Conservation (phyloP, 2,888 invertebrate species). For the Ornithoptera alexandrae region DNA sequence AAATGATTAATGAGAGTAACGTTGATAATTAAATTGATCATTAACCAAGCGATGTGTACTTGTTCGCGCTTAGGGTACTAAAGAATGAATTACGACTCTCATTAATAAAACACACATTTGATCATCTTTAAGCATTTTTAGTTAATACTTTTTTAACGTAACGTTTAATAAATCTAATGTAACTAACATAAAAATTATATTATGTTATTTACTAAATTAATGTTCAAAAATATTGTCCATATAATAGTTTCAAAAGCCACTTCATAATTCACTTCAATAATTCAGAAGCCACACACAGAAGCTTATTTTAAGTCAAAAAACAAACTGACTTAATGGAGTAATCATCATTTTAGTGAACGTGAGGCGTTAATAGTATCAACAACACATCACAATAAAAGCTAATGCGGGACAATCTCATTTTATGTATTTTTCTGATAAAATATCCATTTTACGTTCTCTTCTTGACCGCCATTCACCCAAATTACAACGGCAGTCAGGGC, state of each 20-base stretch:
- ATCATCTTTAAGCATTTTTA: neutral
- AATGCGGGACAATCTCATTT: neutral
- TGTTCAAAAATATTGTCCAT: neutral
- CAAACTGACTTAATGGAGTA: neutral
- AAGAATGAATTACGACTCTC: slow-evolving; percentile 30
- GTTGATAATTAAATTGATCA: slow-evolving; percentile 6
- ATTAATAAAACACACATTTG: slow-evolving; percentile 26
- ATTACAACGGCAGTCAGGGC: slow-evolving; percentile 37
- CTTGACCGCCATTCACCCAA: slow-evolving; percentile 37
- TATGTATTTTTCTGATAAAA: slow-evolving; percentile 42
- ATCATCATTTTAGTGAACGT: slow-evolving; percentile 31
- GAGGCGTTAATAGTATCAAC: neutral
- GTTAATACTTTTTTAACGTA: neutral
- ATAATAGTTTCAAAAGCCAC: too few species aligned
- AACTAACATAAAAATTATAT: neutral
- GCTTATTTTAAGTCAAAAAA: neutral
- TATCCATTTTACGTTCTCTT: slow-evolving; percentile 47
- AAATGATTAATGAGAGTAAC: neutral
- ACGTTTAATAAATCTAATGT: neutral
- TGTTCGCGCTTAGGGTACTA: slow-evolving; percentile 15
- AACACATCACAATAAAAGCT: neutral
- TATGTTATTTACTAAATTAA: neutral
- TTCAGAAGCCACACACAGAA: too few species aligned
- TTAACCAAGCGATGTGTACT: slow-evolving; percentile 5
- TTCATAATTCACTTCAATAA: too few species aligned